Evolutionary conservation across 1,140 invertebrate genomes (phyloP).

Genomic region (Melanaphis sacchari): DNA sequence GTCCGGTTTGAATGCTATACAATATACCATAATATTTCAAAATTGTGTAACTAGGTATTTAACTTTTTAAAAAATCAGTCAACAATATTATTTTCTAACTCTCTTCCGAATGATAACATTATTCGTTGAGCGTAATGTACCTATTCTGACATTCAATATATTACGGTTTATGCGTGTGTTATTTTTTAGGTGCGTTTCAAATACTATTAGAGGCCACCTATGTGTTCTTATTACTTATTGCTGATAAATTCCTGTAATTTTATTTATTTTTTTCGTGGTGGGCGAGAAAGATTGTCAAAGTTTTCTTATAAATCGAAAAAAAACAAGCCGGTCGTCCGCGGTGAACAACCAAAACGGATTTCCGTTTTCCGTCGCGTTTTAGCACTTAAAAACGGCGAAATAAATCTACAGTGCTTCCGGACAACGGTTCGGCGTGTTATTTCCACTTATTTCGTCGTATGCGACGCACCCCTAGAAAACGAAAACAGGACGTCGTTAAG

Average conservation of each 20-base stretch:
- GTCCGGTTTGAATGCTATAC: too few species aligned
- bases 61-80: background rate
- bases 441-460: background rate
- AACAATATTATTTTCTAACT: background rate
- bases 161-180: too few species aligned
- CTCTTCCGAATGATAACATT: background rate
- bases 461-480: background rate
- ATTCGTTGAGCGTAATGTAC: background rate
- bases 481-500: background rate
- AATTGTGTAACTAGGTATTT: too few species aligned
- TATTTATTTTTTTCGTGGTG: background rate
- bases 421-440: background rate
- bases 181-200: background rate
- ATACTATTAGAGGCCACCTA: background rate
- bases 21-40: background rate
- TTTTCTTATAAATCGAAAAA: background rate
- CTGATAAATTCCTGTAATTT: background rate
- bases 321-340: background rate
- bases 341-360: background rate
- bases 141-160: too few species aligned
- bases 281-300: background rate
- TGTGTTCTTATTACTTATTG: background rate
- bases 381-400: background rate
- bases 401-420: background rate
- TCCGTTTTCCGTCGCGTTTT: background rate